These are phyloP conservation scores for Oryzaephilus surinamensis DNA, from an alignment of 1,140 invertebrate species.

Conservation along the genomic window DNA sequence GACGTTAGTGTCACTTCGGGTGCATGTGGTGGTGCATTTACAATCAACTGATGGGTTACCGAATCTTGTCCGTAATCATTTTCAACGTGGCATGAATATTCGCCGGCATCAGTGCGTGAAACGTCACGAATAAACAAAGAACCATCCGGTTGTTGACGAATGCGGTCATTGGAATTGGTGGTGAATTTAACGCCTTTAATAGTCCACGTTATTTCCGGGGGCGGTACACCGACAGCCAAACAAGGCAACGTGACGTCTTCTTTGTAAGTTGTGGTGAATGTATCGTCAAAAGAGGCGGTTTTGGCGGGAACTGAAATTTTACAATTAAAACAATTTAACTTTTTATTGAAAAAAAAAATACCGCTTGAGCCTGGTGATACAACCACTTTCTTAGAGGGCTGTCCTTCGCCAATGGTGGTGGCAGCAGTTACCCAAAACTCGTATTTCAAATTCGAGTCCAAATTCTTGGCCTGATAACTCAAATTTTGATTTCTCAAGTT, in stretches of 20 bases:
- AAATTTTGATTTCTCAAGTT: conserved; percentile 37
- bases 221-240: conserved; percentile 78
- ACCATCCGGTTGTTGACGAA: conserved; percentile 76
- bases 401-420: conserved; percentile 86
- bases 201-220: conserved; percentile 83
- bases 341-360: conserved; percentile 31
- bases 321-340: not conserved
- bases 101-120: conserved; percentile 77
- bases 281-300: conserved; percentile 85
- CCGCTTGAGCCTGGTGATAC: conserved; percentile 73
- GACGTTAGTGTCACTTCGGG: conserved; percentile 22
- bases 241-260: conserved; percentile 87
- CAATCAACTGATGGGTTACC: conserved; percentile 80
- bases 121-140: conserved; percentile 83
- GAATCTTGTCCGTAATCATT: conserved; percentile 88
- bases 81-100: conserved; percentile 84
- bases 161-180: conserved; percentile 51
- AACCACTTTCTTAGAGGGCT: conserved; percentile 73
- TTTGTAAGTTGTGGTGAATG: conserved; percentile 79
- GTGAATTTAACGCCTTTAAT: conserved; percentile 42
- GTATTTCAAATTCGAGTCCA: conserved; percentile 71
- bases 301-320: conserved; percentile 70
- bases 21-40: conserved; percentile 39
- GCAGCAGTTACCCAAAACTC: conserved; percentile 93
- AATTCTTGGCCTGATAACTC: conserved; percentile 72